Conservation (phyloP, 2,797 vertebrate species). For the Siniperca obscura region DNA sequence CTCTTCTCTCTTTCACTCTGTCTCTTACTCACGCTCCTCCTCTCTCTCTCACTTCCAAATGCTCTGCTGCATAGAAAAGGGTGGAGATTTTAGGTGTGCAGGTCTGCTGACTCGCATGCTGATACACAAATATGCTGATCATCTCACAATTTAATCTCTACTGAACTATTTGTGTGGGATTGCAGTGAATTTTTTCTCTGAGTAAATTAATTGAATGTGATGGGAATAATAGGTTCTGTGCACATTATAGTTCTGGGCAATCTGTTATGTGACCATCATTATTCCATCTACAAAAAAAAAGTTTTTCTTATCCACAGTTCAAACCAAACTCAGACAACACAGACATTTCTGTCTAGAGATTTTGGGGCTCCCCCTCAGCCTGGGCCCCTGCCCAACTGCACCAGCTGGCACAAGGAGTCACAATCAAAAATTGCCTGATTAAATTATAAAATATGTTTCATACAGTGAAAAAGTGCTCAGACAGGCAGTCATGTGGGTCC, state of each 20-base stretch:
- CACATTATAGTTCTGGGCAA: background rate
- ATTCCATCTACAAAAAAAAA: background rate
- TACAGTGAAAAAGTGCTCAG: background rate
- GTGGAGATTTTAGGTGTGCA: slow-evolving; percentile 49
- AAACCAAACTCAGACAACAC: background rate
- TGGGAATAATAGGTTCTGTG: background rate
- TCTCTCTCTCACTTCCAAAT: slow-evolving; percentile 40
- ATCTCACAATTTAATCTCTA: background rate
- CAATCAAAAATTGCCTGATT: background rate
- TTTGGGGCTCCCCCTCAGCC: background rate
- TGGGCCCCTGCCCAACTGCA: background rate
- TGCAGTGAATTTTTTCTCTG: background rate
- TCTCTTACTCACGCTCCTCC: slow-evolving; percentile 31
- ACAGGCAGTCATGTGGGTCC: background rate
- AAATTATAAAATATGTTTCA: background rate
- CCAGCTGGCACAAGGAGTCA: background rate
- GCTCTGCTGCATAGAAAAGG: slow-evolving; percentile 54
- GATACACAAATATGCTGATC: slow-evolving; percentile 31
- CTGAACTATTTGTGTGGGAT: background rate
- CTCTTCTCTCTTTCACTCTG: slow-evolving; percentile 36
- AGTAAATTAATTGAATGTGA: background rate
- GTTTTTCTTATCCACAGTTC: background rate
- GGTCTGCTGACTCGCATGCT: slow-evolving; percentile 56
- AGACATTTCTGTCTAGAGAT: slow-evolving; percentile 10
- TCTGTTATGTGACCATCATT: background rate